Base-by-base conservation (phyloP, 2,113 vertebrate species). In the Heterochromis multidens region DNA sequence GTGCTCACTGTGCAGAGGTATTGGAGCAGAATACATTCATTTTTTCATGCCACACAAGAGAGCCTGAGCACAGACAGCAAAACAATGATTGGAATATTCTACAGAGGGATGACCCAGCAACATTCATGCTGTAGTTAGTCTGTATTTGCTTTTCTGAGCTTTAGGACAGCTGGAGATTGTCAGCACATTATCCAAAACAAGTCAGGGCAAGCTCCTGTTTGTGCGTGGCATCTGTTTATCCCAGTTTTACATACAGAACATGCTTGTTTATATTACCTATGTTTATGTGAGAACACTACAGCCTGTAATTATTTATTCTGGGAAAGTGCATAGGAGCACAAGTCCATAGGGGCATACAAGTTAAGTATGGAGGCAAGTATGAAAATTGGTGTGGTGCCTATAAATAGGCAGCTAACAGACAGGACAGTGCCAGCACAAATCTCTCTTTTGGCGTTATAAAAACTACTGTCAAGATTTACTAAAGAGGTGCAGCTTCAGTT, bases 41-140 rank as follows among this genome's bases (percentile, higher is more conserved):
- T 65, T 93, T 94, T 89, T 92, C 92, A 90, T 81, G 72, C 11
- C n/a, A 9, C 9, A 23, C 67, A 62, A 70, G 76, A 80, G 33
- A 61, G 59, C 67, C 58, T 72, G 80, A 84, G 77, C 82, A 37
- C 70, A n/a, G 52, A 54, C 87, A 82, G 89, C 84, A 81, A 37
- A 78, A 76, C 14, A 31, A 81, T 16, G 59, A 12, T 59, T 43
- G n/a, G 52, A 10, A 76, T 83, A 54, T 33, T 65, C 43, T 33
- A 56, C 19, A 49, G 60, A 81, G 82, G 76, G 35, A 9, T 49
- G 72, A 61, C 37, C 35, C 57, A 76, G 81, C 77, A 56, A 60
- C 56, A 1, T 82, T 56, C 17, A 46, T 52, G 70, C 76, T 56
- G 57, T 60, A 52, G 40, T 65, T 78, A 43, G 37, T 61, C 37